Evolutionary conservation across 2,113 vertebrate genomes (phyloP).

Genomic region (Cyanocitta stelleri): DNA sequence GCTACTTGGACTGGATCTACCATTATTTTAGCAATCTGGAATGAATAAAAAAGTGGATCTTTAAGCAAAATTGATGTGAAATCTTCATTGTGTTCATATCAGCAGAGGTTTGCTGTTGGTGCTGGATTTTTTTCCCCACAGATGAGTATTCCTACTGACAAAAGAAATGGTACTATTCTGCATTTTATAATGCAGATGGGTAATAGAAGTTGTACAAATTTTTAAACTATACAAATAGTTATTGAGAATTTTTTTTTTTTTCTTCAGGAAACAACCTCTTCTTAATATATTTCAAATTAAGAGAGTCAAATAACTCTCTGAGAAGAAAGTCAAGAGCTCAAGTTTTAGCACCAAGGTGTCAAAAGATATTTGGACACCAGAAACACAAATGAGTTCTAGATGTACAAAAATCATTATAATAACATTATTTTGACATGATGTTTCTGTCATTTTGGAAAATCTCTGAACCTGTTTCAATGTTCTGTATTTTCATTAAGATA

Average conservation of each 20-base stretch:
- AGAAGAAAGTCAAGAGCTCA: neutral
- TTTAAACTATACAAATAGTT: neutral
- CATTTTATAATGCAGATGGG: neutral
- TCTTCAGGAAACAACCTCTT: neutral
- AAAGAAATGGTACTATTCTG: neutral
- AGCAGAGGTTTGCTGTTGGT: neutral
- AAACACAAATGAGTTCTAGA: neutral
- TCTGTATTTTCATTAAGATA: neutral
- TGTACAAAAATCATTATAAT: neutral
- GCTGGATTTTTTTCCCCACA: neutral
- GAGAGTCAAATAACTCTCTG: neutral
- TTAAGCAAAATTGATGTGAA: neutral
- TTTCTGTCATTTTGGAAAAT: neutral
- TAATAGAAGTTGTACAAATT: neutral
- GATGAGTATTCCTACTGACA: neutral
- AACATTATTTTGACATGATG: neutral
- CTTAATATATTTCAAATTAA: neutral
- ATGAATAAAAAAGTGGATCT: neutral
- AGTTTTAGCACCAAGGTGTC: neutral
- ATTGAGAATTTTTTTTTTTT: neutral
- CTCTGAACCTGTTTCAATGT: neutral
- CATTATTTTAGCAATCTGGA: neutral
- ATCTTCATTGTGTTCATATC: neutral
- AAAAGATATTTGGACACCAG: neutral
- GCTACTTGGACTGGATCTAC: neutral